These are phyloP conservation scores for Eristalis arbustorum DNA, from an alignment of 2,888 invertebrate genomes.

Conservation along the genomic window DNA sequence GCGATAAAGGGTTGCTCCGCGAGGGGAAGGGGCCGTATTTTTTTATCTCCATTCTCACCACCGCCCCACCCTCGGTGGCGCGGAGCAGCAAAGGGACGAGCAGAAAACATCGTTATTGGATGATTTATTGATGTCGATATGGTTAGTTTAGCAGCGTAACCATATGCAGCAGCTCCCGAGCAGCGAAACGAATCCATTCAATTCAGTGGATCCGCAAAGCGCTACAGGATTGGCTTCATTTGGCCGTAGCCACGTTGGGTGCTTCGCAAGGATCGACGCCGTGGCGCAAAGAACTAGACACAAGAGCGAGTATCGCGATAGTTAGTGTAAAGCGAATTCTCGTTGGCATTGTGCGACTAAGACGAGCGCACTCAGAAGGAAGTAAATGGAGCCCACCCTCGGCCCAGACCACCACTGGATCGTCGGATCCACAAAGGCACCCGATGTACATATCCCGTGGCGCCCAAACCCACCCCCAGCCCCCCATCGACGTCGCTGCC, in stretches of 20 bases:
- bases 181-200: slow-evolving; percentile 15
- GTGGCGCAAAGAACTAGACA: background rate
- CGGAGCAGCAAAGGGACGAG: background rate
- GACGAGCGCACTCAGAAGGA: background rate
- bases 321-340: slow-evolving; percentile 12
- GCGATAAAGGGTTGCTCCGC: slow-evolving; percentile 47
- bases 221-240: slow-evolving; percentile 52
- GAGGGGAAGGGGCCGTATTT: background rate
- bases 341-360: background rate
- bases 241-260: slow-evolving; percentile 28
- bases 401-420: background rate
- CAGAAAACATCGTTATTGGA: slow-evolving; percentile 75
- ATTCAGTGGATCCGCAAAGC: slow-evolving; percentile 11
- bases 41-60: slow-evolving; percentile 2
- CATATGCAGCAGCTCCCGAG: slow-evolving; percentile 17
- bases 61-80: background rate
- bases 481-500: background rate
- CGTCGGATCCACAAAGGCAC: background rate
- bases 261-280: slow-evolving; percentile 9
- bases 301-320: slow-evolving; percentile 8
- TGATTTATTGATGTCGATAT: slow-evolving; percentile 80
- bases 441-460: background rate
- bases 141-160: slow-evolving; percentile 76
- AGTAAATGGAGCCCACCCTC: background rate
- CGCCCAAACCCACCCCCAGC: background rate